Evolutionary conservation across 1,140 invertebrate genomes (phyloP).

Genomic region (Gonioctena quinquepunctata): DNA sequence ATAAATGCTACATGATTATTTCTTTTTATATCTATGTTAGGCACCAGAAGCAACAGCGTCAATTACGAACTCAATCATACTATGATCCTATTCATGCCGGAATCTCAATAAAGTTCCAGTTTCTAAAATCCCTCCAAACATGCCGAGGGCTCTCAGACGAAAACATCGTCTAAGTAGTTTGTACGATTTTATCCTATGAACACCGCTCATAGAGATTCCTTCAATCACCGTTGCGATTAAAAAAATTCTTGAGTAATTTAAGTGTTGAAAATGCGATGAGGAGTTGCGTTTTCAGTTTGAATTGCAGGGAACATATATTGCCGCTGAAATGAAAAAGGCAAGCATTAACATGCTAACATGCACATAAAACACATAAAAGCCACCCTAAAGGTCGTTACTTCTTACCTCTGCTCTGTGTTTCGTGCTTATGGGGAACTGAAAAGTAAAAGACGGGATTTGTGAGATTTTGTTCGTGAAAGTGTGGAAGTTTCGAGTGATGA

Average conservation of each 20-base stretch:
- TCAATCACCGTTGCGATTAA: slow-evolving; percentile 6
- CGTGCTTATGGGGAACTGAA: slow-evolving; percentile 7
- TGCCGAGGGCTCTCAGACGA: background rate
- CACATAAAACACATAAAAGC: background rate
- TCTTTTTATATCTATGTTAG: no score
- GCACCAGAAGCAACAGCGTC: no score
- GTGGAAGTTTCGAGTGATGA: no score
- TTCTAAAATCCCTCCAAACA: no score
- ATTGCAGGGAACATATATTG: background rate
- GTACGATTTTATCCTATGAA: slow-evolving; percentile 9
- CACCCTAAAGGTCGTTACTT: background rate
- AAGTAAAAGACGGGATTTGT: background rate
- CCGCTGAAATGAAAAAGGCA: background rate
- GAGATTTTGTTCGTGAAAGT: background rate
- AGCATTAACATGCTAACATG: background rate
- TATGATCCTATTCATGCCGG: no score
- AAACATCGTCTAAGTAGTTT: background rate
- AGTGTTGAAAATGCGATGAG: slow-evolving; percentile 5
- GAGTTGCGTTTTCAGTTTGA: background rate
- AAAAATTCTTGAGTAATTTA: slow-evolving; percentile 10
- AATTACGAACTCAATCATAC: no score
- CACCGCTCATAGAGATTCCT: slow-evolving; percentile 16
- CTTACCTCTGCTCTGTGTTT: slow-evolving; percentile 5
- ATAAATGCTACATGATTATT: no score
- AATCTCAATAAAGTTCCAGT: no score